Base-by-base conservation (phyloP, 2,113 vertebrate genomes). In the Catagonus wagneri region DNA sequence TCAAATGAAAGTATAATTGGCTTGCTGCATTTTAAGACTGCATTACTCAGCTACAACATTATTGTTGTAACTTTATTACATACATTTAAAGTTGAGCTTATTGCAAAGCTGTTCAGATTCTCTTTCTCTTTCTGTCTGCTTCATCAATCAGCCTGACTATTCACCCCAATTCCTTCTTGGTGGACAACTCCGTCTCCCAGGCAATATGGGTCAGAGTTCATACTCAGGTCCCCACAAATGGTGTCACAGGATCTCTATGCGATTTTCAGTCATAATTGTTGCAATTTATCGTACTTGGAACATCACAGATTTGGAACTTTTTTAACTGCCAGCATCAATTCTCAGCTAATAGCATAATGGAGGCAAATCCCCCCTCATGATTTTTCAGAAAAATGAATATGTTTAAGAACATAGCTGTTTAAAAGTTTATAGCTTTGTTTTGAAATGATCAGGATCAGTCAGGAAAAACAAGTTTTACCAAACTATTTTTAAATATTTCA, bases 31-130 rank as follows among this genome's bases (percentile, higher is more conserved):
- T 98, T 98, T 98, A 98, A 98, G 94, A 96, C 93, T 85, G 27
- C 93, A 96, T 97, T 97, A 92, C 90, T 89, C 63, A 96, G 93
- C 60, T 36, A 96, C 96, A 95, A 61, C 96, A 92, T 97, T 97
- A 97, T 94, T 97, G 97, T 58, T 97, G 96, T 97, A 96, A 96
- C 89, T 98, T 98, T 97, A 97, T 98, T 97, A 96, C 61, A 92
- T 95, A 96, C 79, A 96, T 97, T 98, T 97, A 95, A 98, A 98
- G 98, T 94, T 80, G 96, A 96, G 98, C 93, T 97, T 97, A 95
- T 94, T 83, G 79, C 91, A 95, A 98, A 97, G 93, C 44, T 85
- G 81, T 98, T 98, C 97, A 96, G 95, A 97, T 97, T 97, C 90
- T 97, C 93, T 96, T 90, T 92, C 95, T 97, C 83, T 96, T 92